Evolutionary conservation across 2,113 vertebrate species (phyloP), one percentile per base, ranked within the genome.

Genomic region (Rhabdornis inornatus): DNA sequence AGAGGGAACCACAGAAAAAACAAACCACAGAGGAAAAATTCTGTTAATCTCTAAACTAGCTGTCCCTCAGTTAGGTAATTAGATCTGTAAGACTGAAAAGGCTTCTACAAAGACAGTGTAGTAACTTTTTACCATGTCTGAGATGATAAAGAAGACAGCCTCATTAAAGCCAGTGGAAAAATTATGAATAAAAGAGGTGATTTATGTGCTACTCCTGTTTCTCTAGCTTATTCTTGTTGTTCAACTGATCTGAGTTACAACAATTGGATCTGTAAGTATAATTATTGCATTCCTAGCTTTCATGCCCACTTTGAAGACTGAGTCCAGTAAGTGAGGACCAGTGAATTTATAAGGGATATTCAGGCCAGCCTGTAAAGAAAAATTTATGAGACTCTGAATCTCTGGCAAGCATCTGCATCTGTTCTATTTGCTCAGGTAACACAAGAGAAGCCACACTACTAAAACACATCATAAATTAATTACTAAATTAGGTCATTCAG

Each of bases 401-500:
- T 76, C 82, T 85, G 59, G 78, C 60, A 93, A 95, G 25, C 52
- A 77, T 78, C 65, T 94, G 53, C 52, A 74, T 74, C 52, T 78
- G 37, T 53, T 83, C 71, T 88, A 10, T 91, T 94, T 89, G 61
- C 52, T 64, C 66, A 94, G 82, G 71, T 78, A 95, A 84, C 47
- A 86, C 0, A 0, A 79, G 65, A 79, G 84, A 84, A 68, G 56
- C 53, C 72, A 83, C 1, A 0, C 83, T 65, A 72, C 61, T 88
- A 77, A 79, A 86, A 71, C 18, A 57, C 42, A 83, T 40, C n/a
- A 77, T 86, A 86, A 93, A 86, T 80, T 59, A 86, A 55, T 77
- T 93, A 89, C 50, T 92, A 74, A 90, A 96, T 90, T 49, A 76
- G 80, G 64, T 85, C 44, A 25, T 91, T 95, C 64, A 92, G 47